A percentile compares a stretch with the other conserved stretches of the same genome.
phyloP scores from a whole-genome alignment of 2,888 invertebrate species.

The Microctonus brassicae region DNA sequence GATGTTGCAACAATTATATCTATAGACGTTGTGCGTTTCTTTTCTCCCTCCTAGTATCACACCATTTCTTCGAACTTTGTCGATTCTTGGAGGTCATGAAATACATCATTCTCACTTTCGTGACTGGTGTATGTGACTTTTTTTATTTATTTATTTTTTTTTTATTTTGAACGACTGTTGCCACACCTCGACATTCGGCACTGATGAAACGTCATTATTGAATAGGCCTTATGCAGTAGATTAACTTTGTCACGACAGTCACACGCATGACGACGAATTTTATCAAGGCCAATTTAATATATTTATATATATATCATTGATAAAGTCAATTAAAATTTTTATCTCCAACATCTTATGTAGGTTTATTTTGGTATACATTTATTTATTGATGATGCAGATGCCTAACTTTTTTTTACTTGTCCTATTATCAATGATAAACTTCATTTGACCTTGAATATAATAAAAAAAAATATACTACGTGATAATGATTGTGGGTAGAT shows the following conservation, averaged over 20 bases:
- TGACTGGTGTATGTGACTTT: background rate
- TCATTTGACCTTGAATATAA: conserved; percentile 66
- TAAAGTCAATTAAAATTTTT: conserved; percentile 38
- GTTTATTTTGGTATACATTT: too few species aligned
- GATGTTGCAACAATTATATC: conserved; percentile 36
- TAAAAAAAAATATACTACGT: conserved; percentile 57
- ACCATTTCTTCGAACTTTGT: conserved; percentile 40
- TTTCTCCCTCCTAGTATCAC: background rate
- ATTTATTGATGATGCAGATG: conserved; percentile 56
- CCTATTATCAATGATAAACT: conserved; percentile 69
- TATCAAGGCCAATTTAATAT: conserved; percentile 44
- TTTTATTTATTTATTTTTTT: too few species aligned
- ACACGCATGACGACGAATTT: conserved; percentile 27
- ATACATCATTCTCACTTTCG: conserved; percentile 18
- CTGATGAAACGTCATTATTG: conserved; percentile 15
- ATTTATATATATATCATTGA: conserved; percentile 31
- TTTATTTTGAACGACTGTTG: too few species aligned
- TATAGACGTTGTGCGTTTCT: conserved; percentile 19
- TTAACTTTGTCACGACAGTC: background rate
- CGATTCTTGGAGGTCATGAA: conserved; percentile 41
- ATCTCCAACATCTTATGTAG: conserved; percentile 39
- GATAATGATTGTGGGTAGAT: conserved; percentile 48
- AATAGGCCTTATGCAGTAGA: conserved; percentile 2
- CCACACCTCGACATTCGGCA: conserved; percentile 7
- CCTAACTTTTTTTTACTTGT: conserved; percentile 67